Conservation (phyloP, 2,888 invertebrate species). For the Masnerella sp. region DNA sequence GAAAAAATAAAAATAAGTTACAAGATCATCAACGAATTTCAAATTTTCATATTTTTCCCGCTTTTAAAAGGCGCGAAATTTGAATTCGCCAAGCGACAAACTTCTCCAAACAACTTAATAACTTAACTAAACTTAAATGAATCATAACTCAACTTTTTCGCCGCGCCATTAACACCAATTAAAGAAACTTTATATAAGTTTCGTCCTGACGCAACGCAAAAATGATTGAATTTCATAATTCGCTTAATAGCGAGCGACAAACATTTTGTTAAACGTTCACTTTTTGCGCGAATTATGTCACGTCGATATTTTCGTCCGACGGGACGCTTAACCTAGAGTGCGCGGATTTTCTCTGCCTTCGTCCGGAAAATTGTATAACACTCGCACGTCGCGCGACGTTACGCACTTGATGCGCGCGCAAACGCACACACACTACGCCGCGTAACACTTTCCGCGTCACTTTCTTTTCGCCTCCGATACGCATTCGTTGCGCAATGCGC, state of each 20-base stretch:
- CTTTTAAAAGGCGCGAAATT: no score
- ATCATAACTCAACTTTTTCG: constrained; percentile 14
- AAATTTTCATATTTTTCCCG: no score
- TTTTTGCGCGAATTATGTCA: constrained; percentile 46
- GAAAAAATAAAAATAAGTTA: no score
- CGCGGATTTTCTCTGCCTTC: constrained; percentile 36
- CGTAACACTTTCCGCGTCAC: constrained; percentile 66
- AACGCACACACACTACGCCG: constrained; percentile 53
- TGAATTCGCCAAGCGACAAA: background rate
- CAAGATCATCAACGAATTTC: no score
- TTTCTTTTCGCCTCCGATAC: constrained; percentile 63
- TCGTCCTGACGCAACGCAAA: constrained; percentile 10
- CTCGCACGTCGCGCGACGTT: constrained; percentile 43
- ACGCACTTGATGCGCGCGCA: constrained; percentile 45
- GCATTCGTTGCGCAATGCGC: constrained; percentile 42
- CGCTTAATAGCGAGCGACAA: constrained; percentile 8
- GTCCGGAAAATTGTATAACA: constrained; percentile 54
- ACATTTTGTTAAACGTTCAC: constrained; percentile 37
- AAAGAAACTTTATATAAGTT: constrained; percentile 11
- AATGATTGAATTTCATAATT: constrained; percentile 16
- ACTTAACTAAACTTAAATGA: no score
- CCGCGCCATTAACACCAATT: constrained; percentile 26
- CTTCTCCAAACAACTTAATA: no score
- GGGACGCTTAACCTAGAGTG: constrained; percentile 34
- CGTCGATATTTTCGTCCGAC: constrained; percentile 22